Conservation (phyloP, 1,140 invertebrate species). For the Hylaeus anthracinus region DNA sequence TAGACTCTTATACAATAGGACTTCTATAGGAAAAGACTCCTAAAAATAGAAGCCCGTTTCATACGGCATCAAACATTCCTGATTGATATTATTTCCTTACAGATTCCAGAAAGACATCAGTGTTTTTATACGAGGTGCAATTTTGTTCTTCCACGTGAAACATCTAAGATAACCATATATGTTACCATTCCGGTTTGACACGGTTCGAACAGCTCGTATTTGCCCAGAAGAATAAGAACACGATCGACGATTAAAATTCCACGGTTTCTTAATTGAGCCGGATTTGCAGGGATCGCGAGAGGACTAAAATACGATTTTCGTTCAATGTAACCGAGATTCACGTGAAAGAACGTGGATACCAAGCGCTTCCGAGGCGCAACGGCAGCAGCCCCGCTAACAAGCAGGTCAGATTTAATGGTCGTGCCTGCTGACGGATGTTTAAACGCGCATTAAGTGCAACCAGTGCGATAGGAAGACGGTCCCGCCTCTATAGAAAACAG, state of each 20-base stretch:
- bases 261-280: too few species aligned
- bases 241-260: neutral
- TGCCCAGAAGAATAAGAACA: neutral
- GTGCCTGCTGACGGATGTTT: slow-evolving; percentile 65
- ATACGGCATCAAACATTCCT: too few species aligned
- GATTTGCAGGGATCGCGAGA: slow-evolving; percentile 37
- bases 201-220: too few species aligned
- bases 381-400: slow-evolving; percentile 50
- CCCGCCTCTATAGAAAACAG: slow-evolving; percentile 19
- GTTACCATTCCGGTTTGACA: too few species aligned
- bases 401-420: slow-evolving; percentile 67
- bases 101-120: too few species aligned
- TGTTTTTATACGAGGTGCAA: too few species aligned
- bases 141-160: too few species aligned
- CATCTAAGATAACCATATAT: too few species aligned
- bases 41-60: too few species aligned
- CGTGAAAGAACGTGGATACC: slow-evolving; percentile 5
- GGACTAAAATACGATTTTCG: slow-evolving; percentile 45
- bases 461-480: slow-evolving; percentile 35
- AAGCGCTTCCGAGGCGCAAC: slow-evolving; percentile 3
- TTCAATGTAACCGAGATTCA: slow-evolving; percentile 8
- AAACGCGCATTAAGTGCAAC: slow-evolving; percentile 61
- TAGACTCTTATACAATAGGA: too few species aligned
- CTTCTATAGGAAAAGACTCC: too few species aligned
- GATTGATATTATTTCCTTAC: too few species aligned